Evolutionary conservation across 2,888 invertebrate genomes (phyloP), one percentile per base, ranked within the genome.

Genomic region (Sturmia bella): DNA sequence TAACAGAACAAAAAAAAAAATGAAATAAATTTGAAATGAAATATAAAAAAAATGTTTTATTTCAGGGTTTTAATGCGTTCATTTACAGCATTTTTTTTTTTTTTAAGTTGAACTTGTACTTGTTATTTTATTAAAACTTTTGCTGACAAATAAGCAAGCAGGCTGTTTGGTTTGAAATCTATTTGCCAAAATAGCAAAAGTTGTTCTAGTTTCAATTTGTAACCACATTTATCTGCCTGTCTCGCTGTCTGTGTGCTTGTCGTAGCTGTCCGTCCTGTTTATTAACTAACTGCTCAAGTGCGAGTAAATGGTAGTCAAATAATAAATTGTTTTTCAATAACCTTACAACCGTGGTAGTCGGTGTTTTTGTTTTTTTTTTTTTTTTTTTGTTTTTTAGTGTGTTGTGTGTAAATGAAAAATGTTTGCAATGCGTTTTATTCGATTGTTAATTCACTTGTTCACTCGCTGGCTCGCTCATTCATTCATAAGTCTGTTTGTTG

Each of bases 11-110:
- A 39, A 66, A 66, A 78, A 48, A 66, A 27, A 73, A 59, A 59
- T 21, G 2, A 68, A 61, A 61, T 69, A 76, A 69, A 64, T 69
- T 68, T 73, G 37, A 73, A 79, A 63, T 56, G 39, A 52, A 39
- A n/a, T n/a, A n/a, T n/a, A n/a, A 70, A 73, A 73, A 64, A 76
- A 73, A 63, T 74, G 41, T 78, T 82, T 81, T 74, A 78, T 82
- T 82, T 82, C 82, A 82, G 82, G 82, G 82, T 78, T 82, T 70
- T 68, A 66, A 61, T 75, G 82, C 82, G 82, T 82, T 82, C 52
- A 61, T 59, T 66, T 73, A 66, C 39, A 52, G 57, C 57, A 56
- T 59, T 74, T 45, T 41, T 59, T 45, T 57, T 24, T 27, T 48
- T 41, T 56, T 21, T 61, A 61, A 54, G 66, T 72, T 61, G 80